Base-by-base conservation (phyloP, 2,888 invertebrate genomes). In the Metacarcinus magister region DNA sequence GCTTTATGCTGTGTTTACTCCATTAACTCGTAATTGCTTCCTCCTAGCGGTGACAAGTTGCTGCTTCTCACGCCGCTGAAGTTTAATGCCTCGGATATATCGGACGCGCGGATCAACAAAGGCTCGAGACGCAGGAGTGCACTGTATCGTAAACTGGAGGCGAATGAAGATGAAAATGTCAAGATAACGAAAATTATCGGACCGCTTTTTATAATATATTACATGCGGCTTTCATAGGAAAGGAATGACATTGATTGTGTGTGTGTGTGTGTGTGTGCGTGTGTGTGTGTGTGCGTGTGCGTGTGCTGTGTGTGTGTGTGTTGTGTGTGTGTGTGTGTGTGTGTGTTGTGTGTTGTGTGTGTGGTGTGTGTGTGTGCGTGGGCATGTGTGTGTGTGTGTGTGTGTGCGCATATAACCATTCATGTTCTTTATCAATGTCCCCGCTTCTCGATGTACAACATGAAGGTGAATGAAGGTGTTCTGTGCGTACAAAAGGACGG, bases 11-110 rank as follows among this genome's bases (percentile, higher is more conserved):
- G 87, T 39, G 39, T 87, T 87, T 39, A 87, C 87, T 39, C 87
- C 87, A 87, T 87, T 87, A 87, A 87, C 87, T 87, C 39, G 32
- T 87, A 39, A 87, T 87, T 87, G 87, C 87, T 87, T 87, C 39
- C 32, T 87, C 87, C 39, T 87, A 32, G 13, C 87, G 32, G 87
- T 87, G 87, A 87, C 87, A 87, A 87, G 87, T 87, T 87, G 87
- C 39, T 87, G 87, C 8, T n/a, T 87, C 87, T 87, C 87, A 87
- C 87, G 87, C 32, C 10, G 39, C 23, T 87, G 87, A 23, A 87
- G 39, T 39, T 87, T 87, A 87, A 39, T 87, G 87, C 23, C 8
- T 10, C 87, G 39, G 32, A 87, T 87, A 39, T 32, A 87, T 87
- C 39, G 87, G 39, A 39, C 87, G 87, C 75, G 10, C 8, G 19